Percentiles rank a stretch among this genome's conserved stretches.
Conservation (phyloP, 2,888 invertebrate species). For the Magallana nippona region DNA sequence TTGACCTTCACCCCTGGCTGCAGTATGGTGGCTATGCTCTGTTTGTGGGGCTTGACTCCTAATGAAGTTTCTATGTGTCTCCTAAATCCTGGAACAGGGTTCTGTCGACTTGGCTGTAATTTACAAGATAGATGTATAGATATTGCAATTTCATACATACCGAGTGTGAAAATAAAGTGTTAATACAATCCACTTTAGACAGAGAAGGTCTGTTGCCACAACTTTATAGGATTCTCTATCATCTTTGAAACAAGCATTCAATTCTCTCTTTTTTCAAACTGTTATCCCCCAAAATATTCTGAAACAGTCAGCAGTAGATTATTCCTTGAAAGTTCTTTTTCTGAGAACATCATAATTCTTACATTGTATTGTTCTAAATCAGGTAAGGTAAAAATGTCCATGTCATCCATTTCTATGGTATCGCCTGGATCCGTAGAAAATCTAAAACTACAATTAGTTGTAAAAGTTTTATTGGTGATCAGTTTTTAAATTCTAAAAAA, state of each 20-base stretch:
- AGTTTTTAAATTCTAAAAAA: neutral
- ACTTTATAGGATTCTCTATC: no score
- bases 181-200: no score
- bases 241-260: no score
- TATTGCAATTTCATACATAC: neutral
- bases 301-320: no score
- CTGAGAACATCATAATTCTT: conserved; percentile 56
- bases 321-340: no score
- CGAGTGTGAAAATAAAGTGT: neutral
- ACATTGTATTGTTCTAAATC: conserved; percentile 78
- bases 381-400: conserved; percentile 80
- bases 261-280: no score
- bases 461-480: neutral
- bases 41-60: conserved; percentile 80
- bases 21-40: conserved; percentile 83
- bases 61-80: conserved; percentile 79
- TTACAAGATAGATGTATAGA: neutral
- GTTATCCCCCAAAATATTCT: no score
- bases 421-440: conserved; percentile 71
- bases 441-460: conserved; percentile 57
- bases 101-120: conserved; percentile 58
- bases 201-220: no score
- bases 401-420: conserved; percentile 80
- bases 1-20: conserved; percentile 83
- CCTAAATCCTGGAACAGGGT: conserved; percentile 76